phyloP scores from a whole-genome alignment of 2,888 invertebrate species.

The Acanthosepion lycidas region DNA sequence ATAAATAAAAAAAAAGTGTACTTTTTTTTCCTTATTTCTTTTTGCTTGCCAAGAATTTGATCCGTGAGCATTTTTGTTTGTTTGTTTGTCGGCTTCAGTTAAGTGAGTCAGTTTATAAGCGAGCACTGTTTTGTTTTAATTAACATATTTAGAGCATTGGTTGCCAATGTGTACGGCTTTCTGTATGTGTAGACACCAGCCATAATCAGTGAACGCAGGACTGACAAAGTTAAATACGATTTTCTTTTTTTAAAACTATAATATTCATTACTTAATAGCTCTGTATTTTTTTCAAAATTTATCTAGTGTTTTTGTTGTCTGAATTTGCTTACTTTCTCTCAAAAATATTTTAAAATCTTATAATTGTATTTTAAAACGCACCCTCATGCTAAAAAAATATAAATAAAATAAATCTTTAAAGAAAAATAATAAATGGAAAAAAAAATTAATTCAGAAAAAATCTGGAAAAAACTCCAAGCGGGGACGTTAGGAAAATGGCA shows the following conservation, averaged over 20 bases:
- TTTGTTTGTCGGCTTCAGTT: neutral
- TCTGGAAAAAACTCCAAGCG: too few species aligned
- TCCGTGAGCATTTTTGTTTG: neutral
- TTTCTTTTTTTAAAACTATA: neutral
- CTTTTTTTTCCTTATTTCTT: neutral
- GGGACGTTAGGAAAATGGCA: too few species aligned
- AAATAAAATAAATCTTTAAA: too few species aligned
- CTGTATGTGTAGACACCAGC: neutral
- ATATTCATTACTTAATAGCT: neutral
- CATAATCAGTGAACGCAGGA: neutral
- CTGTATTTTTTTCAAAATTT: neutral
- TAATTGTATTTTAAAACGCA: too few species aligned
- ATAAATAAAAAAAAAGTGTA: neutral
- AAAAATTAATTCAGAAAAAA: too few species aligned
- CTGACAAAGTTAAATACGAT: neutral
- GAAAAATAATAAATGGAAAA: too few species aligned
- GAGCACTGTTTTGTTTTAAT: slow-evolving; percentile 33
- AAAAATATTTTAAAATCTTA: too few species aligned
- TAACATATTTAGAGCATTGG: neutral
- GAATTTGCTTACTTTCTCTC: too few species aligned
- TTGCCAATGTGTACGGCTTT: neutral
- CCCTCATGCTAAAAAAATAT: too few species aligned
- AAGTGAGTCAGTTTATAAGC: neutral
- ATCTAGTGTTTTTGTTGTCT: too few species aligned
- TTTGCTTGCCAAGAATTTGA: slow-evolving; percentile 4